Evolutionary conservation across 2,797 vertebrate genomes (phyloP).

Genomic region (Enteromius fasciolatus): DNA sequence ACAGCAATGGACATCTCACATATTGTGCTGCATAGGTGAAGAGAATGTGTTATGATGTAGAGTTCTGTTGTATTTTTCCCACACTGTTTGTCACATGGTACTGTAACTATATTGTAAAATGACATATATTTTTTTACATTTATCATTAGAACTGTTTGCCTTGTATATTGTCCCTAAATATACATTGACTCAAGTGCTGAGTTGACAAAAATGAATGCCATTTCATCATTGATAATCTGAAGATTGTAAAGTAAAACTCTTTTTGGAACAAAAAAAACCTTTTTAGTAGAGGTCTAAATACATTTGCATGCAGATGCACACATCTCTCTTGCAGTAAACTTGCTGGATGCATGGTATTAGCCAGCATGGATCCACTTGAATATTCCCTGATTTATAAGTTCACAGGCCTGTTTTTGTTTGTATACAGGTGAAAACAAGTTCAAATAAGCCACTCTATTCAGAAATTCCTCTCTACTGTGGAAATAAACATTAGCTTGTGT

Average conservation of each 20-base stretch:
- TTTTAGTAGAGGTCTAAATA: constrained; percentile 3
- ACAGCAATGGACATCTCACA: constrained; percentile 59
- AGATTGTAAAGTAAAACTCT: constrained; percentile 17
- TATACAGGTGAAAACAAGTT: constrained; percentile 45
- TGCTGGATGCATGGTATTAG: neutral
- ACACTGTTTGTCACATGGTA: constrained; percentile 74
- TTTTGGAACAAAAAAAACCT: neutral
- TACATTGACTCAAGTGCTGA: constrained; percentile 69
- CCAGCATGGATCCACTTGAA: neutral
- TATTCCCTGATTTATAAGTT: constrained; percentile 39
- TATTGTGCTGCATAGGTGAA: constrained; percentile 65
- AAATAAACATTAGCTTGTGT: constrained; percentile 49
- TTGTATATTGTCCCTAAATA: constrained; percentile 76
- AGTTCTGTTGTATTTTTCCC: constrained; percentile 63
- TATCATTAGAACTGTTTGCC: constrained; percentile 78
- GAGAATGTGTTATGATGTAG: constrained; percentile 69
- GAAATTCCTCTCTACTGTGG: constrained; percentile 1
- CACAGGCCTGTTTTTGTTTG: constrained; percentile 54
- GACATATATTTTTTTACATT: constrained; percentile 83
- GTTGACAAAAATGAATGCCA: constrained; percentile 69
- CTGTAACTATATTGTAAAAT: constrained; percentile 80
- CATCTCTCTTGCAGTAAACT: neutral
- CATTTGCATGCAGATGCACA: neutral
- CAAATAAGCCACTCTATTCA: constrained; percentile 49
- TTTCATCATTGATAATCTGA: constrained; percentile 43